phyloP scores from a whole-genome alignment of 2,113 vertebrate genomes.

The Tragelaphus strepsiceros region DNA sequence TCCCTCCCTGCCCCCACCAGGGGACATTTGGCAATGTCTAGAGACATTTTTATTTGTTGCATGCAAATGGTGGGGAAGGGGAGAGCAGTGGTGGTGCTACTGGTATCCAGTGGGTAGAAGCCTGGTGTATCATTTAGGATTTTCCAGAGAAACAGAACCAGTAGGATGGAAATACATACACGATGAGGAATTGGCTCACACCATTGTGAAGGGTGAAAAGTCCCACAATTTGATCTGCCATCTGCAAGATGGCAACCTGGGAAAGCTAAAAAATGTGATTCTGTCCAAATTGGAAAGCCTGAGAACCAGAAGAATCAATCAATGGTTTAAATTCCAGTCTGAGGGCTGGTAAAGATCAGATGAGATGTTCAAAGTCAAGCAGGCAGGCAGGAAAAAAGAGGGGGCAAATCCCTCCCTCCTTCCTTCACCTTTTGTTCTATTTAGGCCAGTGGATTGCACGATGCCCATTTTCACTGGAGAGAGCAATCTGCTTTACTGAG shows the following conservation, averaged over 20 bases:
- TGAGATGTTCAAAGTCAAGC: background rate
- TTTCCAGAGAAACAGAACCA: background rate
- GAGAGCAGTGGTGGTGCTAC: background rate
- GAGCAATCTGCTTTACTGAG: background rate
- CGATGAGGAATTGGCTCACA: background rate
- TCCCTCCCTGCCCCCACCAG: fast-evolving
- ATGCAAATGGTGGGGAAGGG: background rate
- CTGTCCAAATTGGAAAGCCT: background rate
- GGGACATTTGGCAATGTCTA: background rate
- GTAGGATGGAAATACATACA: background rate
- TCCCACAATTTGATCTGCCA: background rate
- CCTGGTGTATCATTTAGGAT: background rate
- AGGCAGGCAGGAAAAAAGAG: background rate
- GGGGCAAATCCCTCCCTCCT: background rate
- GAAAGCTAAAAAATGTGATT: background rate
- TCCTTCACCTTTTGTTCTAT: background rate
- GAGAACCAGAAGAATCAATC: background rate
- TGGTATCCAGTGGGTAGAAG: background rate
- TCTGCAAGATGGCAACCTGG: background rate
- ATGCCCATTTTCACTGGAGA: background rate
- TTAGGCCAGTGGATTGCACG: background rate
- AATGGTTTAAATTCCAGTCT: background rate
- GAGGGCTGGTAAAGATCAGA: background rate
- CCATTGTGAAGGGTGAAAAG: background rate
- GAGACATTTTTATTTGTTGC: background rate